Evolutionary conservation across 2,113 vertebrate genomes (phyloP), one percentile per base, ranked within the genome.

Genomic region (Balaenoptera acutorostrata): DNA sequence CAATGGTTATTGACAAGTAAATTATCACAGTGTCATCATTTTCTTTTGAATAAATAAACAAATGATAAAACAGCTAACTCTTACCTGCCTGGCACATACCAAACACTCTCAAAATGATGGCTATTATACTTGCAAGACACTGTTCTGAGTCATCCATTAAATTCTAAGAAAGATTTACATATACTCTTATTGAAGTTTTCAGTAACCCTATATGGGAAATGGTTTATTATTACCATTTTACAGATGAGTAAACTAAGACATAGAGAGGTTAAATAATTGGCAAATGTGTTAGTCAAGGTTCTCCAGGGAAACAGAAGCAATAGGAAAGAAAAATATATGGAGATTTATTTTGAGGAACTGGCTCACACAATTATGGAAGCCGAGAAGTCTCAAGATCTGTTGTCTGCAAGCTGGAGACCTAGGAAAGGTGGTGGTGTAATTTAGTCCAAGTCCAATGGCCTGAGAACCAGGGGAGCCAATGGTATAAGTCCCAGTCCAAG

Each of bases 21-120:
- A 77, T 87, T 63, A 69, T 49, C 39, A 92, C 10, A 61, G 33
- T 46, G 46, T 29, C 49, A 82, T 85, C n/a, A 71, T 66, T 96
- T 86, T 49, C 15, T 96, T 93, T 95, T 77, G 29, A 96, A 69
- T 85, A 88, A 92, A 57, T n/a, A 92, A 80, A 95, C 68, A 66
- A 64, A 80, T 85, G 39, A 61, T 61, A 78, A 52, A 93, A 90
- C 12, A 82, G 8, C 39, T 27, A 91, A 77, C 1, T 55, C 8
- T 17, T 31, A 72, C 11, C 8, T 88, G 25, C 17, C 46, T 44
- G 25, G 31, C 14, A 84, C 10, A n/a, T 41, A 78, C 57, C 39
- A 84, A 88, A 11, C 57, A 29, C 41, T 86, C 41, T 74, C 49
- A 68, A 92, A 95, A 12, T 64, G 55, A 72, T 57, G 52, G 44